Conservation (phyloP, 2,113 vertebrate genomes). For the Vicugna pacos region DNA sequence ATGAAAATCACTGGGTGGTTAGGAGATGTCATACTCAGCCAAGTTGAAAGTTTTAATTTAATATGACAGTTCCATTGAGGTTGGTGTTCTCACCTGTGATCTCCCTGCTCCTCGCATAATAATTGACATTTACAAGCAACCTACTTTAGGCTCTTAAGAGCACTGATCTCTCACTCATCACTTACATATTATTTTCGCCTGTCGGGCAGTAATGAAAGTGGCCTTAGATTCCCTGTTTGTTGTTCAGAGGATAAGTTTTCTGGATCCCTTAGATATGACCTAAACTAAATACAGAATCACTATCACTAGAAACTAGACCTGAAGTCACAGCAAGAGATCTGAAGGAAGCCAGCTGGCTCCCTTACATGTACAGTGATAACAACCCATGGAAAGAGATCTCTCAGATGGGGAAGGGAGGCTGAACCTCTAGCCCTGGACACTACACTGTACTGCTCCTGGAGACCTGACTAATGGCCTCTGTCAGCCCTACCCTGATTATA, state of each 20-base stretch:
- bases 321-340: neutral
- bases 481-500: neutral
- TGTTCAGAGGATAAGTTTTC: neutral
- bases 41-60: conserved; percentile 6
- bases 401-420: neutral
- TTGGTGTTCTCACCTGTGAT: neutral
- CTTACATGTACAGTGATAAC: neutral
- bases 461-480: neutral
- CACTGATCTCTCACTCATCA: neutral
- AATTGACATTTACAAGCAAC: conserved; percentile 30
- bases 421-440: neutral
- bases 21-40: neutral
- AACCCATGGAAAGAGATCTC: neutral
- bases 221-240: neutral
- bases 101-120: neutral
- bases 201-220: neutral
- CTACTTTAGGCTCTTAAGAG: neutral
- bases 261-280: conserved; percentile 25
- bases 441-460: neutral
- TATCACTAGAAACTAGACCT: neutral
- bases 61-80: conserved; percentile 33
- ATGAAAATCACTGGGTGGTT: conserved; percentile 53
- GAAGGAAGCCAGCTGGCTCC: neutral
- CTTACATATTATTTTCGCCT: neutral
- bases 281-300: conserved; percentile 31